phyloP scores from a whole-genome alignment of 2,797 vertebrate species.

The Manis pentadactyla region DNA sequence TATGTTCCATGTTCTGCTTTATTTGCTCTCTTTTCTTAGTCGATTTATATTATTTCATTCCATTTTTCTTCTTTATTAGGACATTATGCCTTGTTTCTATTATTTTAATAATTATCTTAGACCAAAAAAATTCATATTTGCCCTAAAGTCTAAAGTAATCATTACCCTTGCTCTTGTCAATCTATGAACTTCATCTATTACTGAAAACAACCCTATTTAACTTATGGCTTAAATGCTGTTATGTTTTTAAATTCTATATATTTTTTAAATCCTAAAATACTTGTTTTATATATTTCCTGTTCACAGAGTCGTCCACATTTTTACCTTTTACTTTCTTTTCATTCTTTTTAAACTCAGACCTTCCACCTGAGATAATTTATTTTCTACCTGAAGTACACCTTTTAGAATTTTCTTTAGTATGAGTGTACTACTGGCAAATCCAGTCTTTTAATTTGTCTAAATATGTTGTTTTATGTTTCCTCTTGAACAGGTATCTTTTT shows the following conservation, averaged over 20 bases:
- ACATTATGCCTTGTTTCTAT: not conserved
- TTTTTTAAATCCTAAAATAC: not conserved
- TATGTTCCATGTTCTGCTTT: not conserved
- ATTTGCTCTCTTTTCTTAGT: not conserved
- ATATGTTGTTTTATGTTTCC: not conserved
- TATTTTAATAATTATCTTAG: not conserved
- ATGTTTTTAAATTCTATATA: not conserved
- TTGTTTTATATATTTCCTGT: not conserved
- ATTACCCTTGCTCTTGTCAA: not conserved
- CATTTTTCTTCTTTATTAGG: not conserved
- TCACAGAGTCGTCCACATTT: not conserved
- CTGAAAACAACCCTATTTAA: not conserved
- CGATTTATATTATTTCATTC: not conserved
- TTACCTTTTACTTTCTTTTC: not conserved
- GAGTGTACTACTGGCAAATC: not conserved
- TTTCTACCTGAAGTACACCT: not conserved
- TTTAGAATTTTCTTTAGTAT: not conserved
- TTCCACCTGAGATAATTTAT: not conserved
- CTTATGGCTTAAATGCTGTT: not conserved
- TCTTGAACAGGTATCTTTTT: not conserved
- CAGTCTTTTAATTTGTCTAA: not conserved
- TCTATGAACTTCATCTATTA: not conserved
- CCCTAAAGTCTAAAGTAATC: not conserved
- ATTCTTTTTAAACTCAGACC: not conserved
- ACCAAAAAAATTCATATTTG: not conserved